phyloP scores from a whole-genome alignment of 2,113 vertebrate genomes.

The Oreochromis niloticus region DNA sequence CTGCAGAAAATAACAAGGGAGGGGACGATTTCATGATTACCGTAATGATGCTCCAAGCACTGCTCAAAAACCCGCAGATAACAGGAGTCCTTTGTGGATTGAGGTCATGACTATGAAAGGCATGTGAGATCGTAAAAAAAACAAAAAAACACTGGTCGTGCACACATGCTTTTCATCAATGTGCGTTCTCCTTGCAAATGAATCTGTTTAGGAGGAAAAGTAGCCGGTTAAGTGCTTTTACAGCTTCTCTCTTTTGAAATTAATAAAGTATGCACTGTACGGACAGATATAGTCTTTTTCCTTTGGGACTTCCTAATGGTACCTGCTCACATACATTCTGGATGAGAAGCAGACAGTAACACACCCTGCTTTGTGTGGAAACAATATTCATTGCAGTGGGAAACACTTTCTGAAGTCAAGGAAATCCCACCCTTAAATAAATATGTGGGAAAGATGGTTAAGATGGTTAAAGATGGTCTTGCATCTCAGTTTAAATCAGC shows the following conservation, averaged over 20 bases:
- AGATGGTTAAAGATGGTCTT: not conserved
- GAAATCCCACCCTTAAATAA: slow-evolving; percentile 54
- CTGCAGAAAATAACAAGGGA: not conserved
- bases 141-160: fast-evolving
- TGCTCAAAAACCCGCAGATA: not conserved
- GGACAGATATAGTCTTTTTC: slow-evolving; percentile 4
- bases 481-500: not conserved
- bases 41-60: not conserved
- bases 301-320: slow-evolving; percentile 36
- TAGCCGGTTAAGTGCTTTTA: not conserved
- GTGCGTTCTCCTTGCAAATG: not conserved
- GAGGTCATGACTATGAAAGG: not conserved
- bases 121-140: not conserved
- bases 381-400: slow-evolving; percentile 35
- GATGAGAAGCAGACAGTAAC: slow-evolving; percentile 28
- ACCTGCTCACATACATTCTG: slow-evolving; percentile 23
- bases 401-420: slow-evolving; percentile 35
- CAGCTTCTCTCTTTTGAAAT: not conserved
- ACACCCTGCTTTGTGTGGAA: slow-evolving; percentile 56
- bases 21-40: not conserved
- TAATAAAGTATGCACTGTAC: not conserved
- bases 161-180: slow-evolving; percentile 22
- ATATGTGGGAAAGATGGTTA: not conserved
- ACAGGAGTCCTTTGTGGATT: not conserved
- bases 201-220: not conserved